Evolutionary conservation across 2,797 vertebrate species (phyloP), one percentile per base, ranked within the genome.

Genomic region (Micrastur ruficollis): DNA sequence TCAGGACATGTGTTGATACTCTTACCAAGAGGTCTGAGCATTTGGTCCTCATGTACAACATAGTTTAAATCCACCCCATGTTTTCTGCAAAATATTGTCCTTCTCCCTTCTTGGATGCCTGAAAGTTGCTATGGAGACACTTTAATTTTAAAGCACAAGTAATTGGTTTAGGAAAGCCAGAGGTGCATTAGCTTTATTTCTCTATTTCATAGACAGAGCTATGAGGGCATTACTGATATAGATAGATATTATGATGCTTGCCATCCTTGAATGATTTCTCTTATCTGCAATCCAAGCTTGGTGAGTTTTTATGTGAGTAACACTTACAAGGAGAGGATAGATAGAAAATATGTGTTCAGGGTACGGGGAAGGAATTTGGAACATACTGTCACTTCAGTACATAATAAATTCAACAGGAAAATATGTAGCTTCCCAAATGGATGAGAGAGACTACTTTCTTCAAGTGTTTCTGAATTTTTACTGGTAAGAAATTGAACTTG

Each of bases 111-210:
- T 74, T 55, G 40, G 26, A 47, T 86, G 26, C 31, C 14, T 84
- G 47, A 27, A 38, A 72, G 86, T 94, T 93, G 68, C 91, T 82
- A 91, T 91, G 89, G 92, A 86, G 58, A 92, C 12, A 9, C 16
- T 89, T 84, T 58, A 58, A 80, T 87, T 86, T 92, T 82, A 91
- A 89, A 95, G 79, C 34, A 85, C 44, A 86, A 93, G 29, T 53
- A 38, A 7, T 1, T 67, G 76, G 40, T 90, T 93, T 93, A 74
- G 68, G 32, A 90, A 94, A 95, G 44, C 26, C 70, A 74, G 53
- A 71, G 52, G 32, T 83, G 32, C 56, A 81, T 81, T 88, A 68
- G 21, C 11, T 72, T 75, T 94, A 53, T 83, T 89, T 65, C 42
- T 91, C 29, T 59, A 14, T 58, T 83, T 32, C 21, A 26, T 13